Percentiles rank a stretch among this genome's conserved stretches.
Conservation (phyloP, 2,797 vertebrate genomes). For the Pangasius larnaudii region DNA sequence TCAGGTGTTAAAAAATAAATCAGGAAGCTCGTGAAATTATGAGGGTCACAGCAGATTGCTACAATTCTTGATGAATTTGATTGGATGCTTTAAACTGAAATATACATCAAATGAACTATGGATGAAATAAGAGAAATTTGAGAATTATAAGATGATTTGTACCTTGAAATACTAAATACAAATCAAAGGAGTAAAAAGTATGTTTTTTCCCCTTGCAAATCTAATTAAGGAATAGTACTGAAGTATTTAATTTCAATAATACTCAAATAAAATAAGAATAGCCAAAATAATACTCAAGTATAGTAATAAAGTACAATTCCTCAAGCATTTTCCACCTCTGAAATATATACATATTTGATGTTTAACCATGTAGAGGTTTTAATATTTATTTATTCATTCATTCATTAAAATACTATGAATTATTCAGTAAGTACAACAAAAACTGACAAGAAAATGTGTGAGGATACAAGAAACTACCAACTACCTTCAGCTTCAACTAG, state of each 20-base stretch:
- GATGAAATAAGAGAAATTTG: too few relatives aligned
- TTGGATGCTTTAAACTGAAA: too few relatives aligned
- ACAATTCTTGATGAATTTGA: not conserved
- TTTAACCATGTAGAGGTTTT: too few relatives aligned
- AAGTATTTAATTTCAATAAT: not conserved
- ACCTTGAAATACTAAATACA: not conserved
- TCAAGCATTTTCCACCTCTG: not conserved
- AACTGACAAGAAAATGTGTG: not conserved
- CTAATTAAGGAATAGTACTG: too few relatives aligned
- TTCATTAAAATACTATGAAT: too few relatives aligned
- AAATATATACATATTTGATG: too few relatives aligned
- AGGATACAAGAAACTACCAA: not conserved
- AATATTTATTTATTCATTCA: too few relatives aligned
- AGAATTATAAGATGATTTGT: not conserved
- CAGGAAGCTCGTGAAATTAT: not conserved
- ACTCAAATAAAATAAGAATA: not conserved
- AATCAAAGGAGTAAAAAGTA: not conserved
- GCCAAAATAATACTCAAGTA: not conserved
- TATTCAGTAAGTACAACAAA: not conserved
- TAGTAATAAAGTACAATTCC: not conserved
- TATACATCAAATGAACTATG: too few relatives aligned
- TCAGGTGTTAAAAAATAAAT: too few relatives aligned
- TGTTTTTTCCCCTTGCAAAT: too few relatives aligned
- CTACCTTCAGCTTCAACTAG: not conserved
- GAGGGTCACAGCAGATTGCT: not conserved